Evolutionary conservation across 2,888 invertebrate genomes (phyloP), one percentile per base, ranked within the genome.

Genomic region (Pycnomerus fuliginosus): DNA sequence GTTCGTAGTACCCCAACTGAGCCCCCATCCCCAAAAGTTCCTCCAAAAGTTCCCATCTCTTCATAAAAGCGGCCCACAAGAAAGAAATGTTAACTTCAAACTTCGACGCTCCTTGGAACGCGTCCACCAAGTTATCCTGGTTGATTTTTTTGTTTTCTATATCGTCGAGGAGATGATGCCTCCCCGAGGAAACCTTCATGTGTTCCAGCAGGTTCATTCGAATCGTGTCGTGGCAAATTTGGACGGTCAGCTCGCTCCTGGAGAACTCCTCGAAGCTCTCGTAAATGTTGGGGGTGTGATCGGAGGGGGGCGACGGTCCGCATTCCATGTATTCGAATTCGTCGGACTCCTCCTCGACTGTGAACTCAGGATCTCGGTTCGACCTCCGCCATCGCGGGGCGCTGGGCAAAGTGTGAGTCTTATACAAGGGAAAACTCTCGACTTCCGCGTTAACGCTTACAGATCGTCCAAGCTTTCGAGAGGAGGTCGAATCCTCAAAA

Each of bases 271-370:
- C 85, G 62, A 87, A 87, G 72, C 85, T 87, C 67, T 89, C 88
- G 73, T 87, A 87, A 76, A 87, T 82, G 67, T 85, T 85, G 55
- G 87, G 85, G 28, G 86, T 85, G 71, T 86, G 86, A 70, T 89
- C 88, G 44, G 87, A 84, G 16, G 87, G 87, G 4, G 87, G 87
- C 11, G 87, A 85, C 23, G 85, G 85, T 42, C 87, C 87, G 60
- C 84, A 85, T 68, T 87, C 85, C 77, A 87, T 85, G 70, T 84
- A 86, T 70, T 84, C 84, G 69, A 84, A 83, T 71, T 84, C 84
- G 29, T 78, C 80, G 59, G 83, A 80, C 65, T 83, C 83, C 50
- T 84, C 79, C 65, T 84, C 84, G 58, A 84, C 76, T 69, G 81
- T 64, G 24, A 64, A 62, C 44, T 69, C 12, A 8, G 70, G 68